Evolutionary conservation across 2,797 vertebrate genomes (phyloP).

Genomic region (Sorex maritimensis): DNA sequence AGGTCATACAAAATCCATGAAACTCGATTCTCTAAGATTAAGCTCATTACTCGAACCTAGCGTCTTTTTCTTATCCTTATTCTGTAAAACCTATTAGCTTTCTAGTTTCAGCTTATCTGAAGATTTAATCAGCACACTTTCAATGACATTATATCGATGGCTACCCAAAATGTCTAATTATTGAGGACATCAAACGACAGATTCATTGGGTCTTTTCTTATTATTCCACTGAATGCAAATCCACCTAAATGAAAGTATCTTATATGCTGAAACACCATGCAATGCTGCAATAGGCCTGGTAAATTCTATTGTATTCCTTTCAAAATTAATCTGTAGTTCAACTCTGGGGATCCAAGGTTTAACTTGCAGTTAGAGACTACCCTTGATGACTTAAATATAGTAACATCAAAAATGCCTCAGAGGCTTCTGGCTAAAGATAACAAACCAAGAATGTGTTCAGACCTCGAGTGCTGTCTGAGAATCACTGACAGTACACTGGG

Average conservation of each 20-base stretch:
- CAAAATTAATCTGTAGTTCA: not conserved
- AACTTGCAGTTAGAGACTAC: not conserved
- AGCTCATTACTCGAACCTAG: not conserved
- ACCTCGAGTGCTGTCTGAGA: not conserved
- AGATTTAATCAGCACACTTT: not conserved
- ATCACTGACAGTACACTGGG: not conserved
- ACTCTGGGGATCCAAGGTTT: not conserved
- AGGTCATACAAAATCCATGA: too few relatives aligned
- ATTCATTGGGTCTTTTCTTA: slow-evolving; percentile 25
- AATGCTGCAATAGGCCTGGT: not conserved
- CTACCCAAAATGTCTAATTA: not conserved
- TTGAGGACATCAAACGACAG: not conserved
- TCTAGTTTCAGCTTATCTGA: slow-evolving; percentile 11
- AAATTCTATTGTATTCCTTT: not conserved
- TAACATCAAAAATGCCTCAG: not conserved
- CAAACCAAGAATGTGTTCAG: not conserved
- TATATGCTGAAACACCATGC: not conserved
- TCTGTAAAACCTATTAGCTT: slow-evolving; percentile 2
- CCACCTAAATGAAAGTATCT: not conserved
- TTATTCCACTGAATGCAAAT: slow-evolving; percentile 18
- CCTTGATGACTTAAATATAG: not conserved
- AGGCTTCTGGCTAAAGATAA: not conserved
- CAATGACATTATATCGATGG: not conserved
- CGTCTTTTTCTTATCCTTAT: not conserved
- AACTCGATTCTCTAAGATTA: too few relatives aligned